Base-by-base conservation (phyloP, 2,113 vertebrate species). In the Brienomyrus brachyistius region DNA sequence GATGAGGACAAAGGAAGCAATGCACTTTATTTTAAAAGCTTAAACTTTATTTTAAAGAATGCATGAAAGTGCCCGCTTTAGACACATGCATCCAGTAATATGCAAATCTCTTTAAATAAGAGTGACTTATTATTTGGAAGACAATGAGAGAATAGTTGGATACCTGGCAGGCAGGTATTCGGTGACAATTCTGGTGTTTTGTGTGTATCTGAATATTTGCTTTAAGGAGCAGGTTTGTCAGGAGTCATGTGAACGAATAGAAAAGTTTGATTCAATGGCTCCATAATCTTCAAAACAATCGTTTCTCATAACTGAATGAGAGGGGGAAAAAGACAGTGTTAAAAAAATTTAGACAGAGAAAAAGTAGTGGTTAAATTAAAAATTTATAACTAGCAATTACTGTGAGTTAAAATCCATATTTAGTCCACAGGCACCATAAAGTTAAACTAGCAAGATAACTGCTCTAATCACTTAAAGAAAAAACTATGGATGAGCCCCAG, bases 251-350 rank as follows among this genome's bases (percentile, higher is more conserved):
- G 23, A 90, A 90, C 92, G 92, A 89, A 91, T 91, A n/a, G 43
- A 31, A 70, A 40, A 51, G 89, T 84, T 23, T 52, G 90, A 89
- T 82, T 88, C 51, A 35, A 88, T 66, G 66, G 88, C 45, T 50
- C 91, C n/a, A 4, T 70, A 88, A 85, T 93, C 91, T 91, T 99
- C 95, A 99, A 95, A 98, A 99, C 89, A 99, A 97, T 50, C 98
- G 96, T 91, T 99, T 99, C 93, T 99, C 98, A 0, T 99, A 99
- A 92, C 98, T 99, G 95, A 86, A 93, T 62, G 11, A 1, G 92
- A 88, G 85, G 86, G 19, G 56, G 40, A 86, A 27, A 66, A 10
- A 56, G 11, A 27, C 31, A 31, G 31, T 31, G 31, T 31, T 31
- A 0, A 8, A 3, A 27, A 27, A 27, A 66, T 66, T 8, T 31